A percentile compares a stretch with the other conserved stretches of the same genome.
Evolutionary conservation across 2,113 vertebrate species (phyloP).

Genomic region (Chionis minor): DNA sequence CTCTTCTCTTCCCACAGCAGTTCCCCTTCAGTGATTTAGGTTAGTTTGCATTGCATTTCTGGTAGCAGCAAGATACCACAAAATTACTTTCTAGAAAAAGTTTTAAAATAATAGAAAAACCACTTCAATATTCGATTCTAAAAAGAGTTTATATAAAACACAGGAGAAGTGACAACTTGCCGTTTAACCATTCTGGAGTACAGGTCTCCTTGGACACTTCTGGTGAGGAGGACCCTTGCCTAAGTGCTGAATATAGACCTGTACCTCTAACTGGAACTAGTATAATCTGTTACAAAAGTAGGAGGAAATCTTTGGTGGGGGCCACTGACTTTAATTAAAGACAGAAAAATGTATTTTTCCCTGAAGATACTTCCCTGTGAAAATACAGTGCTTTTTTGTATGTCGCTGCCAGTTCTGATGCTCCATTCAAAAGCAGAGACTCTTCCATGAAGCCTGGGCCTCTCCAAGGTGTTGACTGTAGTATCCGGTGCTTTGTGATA

Average conservation of each 20-base stretch:
- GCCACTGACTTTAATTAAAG: background rate
- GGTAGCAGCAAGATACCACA: background rate
- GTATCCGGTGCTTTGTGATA: background rate
- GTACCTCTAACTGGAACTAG: background rate
- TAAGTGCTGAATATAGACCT: background rate
- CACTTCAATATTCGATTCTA: background rate
- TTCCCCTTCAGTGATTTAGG: background rate
- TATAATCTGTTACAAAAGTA: background rate
- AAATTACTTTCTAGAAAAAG: background rate
- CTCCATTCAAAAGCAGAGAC: background rate
- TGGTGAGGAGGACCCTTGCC: background rate
- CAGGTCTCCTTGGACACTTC: background rate
- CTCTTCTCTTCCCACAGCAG: background rate
- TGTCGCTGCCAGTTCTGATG: background rate
- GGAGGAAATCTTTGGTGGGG: background rate
- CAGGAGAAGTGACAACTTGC: background rate
- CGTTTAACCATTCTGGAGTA: background rate
- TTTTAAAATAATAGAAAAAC: background rate
- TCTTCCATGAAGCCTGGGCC: accelerated
- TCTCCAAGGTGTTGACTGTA: background rate
- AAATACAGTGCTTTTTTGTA: background rate
- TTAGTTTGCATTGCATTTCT: background rate
- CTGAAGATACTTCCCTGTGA: background rate
- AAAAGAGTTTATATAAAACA: background rate
- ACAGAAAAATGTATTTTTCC: background rate